Evolutionary conservation across 2,797 vertebrate species (phyloP).

Genomic region (Peromyscus eremicus): DNA sequence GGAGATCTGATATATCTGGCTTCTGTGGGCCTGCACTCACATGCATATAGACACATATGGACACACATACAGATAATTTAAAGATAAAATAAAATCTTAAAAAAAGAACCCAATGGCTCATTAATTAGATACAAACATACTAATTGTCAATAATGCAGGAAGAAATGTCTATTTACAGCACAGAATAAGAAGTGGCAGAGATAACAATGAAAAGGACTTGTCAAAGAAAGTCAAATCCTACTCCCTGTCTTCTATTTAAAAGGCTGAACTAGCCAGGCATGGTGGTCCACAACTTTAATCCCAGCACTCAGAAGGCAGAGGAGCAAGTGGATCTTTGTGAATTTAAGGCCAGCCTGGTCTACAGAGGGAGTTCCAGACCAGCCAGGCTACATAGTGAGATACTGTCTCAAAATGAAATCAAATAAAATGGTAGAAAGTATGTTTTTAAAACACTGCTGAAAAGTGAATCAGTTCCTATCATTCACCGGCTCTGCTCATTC

Average conservation of each 20-base stretch:
- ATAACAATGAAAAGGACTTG: conserved; percentile 28
- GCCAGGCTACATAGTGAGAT: background rate
- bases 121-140: conserved; percentile 19
- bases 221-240: conserved; percentile 45
- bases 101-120: background rate
- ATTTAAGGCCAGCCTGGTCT: background rate
- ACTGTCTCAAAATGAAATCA: background rate
- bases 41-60: background rate
- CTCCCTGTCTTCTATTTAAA: background rate
- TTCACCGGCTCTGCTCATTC: background rate
- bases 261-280: background rate
- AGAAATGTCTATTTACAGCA: conserved; percentile 23
- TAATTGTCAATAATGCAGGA: background rate
- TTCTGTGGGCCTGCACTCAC: background rate
- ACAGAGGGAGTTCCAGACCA: background rate
- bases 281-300: background rate
- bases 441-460: background rate
- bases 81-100: background rate
- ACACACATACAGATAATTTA: background rate
- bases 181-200: conserved; percentile 39
- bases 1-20: background rate
- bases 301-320: background rate
- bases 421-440: background rate
- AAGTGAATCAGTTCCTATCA: background rate
- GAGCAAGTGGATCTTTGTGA: background rate